Evolutionary conservation across 1,140 invertebrate species (phyloP).

Genomic region (Panulirus ornatus): DNA sequence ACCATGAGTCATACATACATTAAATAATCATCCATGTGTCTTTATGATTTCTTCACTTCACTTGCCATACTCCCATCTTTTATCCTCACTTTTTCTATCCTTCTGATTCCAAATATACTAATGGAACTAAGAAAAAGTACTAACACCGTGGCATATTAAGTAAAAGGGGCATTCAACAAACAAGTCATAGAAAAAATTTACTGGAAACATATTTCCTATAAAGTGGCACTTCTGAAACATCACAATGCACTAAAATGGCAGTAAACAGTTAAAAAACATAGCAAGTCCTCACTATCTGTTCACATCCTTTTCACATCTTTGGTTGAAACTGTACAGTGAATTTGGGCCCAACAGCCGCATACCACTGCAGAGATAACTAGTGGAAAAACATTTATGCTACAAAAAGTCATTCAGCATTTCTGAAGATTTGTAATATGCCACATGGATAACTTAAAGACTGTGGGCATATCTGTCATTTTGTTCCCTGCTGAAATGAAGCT

Average conservation of each 20-base stretch:
- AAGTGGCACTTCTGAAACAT: constrained; percentile 40
- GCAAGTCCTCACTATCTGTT: neutral
- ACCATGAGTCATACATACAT: too few relatives aligned
- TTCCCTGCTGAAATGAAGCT: neutral
- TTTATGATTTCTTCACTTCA: too few relatives aligned
- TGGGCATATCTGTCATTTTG: neutral
- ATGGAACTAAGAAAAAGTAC: neutral
- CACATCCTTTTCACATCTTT: constrained; percentile 28
- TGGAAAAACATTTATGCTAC: neutral
- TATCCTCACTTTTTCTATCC: neutral
- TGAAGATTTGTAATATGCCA: neutral
- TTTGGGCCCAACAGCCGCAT: neutral
- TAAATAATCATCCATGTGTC: too few relatives aligned
- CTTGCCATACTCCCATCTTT: too few relatives aligned
- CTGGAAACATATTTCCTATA: constrained; percentile 20
- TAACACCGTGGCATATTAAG: neutral
- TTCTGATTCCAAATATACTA: neutral
- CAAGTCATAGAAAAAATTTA: neutral
- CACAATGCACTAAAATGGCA: constrained; percentile 39
- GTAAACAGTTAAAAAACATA: neutral
- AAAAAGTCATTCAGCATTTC: neutral
- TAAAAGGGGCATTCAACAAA: neutral
- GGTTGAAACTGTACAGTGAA: constrained; percentile 34
- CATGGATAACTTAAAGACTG: neutral
- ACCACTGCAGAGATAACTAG: neutral